Percentiles rank a stretch among this genome's conserved stretches.
phyloP scores from a whole-genome alignment of 2,888 invertebrate species.

The Chrysomela aeneicollis region DNA sequence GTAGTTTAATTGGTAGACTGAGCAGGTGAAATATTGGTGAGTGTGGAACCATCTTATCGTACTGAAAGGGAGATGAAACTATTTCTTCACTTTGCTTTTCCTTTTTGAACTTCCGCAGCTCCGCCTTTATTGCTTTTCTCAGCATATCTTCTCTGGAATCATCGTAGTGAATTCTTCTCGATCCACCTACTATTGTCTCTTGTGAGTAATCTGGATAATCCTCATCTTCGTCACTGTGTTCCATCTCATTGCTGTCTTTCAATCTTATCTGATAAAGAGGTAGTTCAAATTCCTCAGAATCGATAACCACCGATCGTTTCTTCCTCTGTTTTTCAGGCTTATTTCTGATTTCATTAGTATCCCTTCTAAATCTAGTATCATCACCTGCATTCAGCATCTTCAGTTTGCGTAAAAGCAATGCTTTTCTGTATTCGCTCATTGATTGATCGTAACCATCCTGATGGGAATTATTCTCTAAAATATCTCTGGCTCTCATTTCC shows the following conservation, averaged over 20 bases:
- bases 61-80: constrained; percentile 12
- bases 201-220: constrained; percentile 9
- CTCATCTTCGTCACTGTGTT: constrained; percentile 18
- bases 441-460: constrained; percentile 1
- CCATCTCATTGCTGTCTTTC: constrained; percentile 27
- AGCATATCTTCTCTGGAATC: constrained; percentile 27
- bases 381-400: constrained; percentile 42
- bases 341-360: background rate
- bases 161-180: background rate
- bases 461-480: constrained; percentile 9
- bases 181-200: background rate
- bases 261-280: constrained; percentile 38
- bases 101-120: constrained; percentile 38
- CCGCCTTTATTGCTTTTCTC: constrained; percentile 40
- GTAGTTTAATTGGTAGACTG: constrained; percentile 53
- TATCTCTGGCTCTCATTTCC: constrained; percentile 24
- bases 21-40: constrained; percentile 53
- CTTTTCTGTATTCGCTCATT: constrained; percentile 29
- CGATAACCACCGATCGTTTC: constrained; percentile 33
- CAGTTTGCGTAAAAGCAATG: constrained; percentile 44
- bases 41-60: constrained; percentile 42
- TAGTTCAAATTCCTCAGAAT: constrained; percentile 32
- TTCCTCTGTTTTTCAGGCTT: background rate
- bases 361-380: constrained; percentile 27
- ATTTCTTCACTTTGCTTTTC: constrained; percentile 29